Evolutionary conservation across 1,140 invertebrate species (phyloP), one percentile per base, ranked within the genome.

Genomic region (Saccostrea echinata): DNA sequence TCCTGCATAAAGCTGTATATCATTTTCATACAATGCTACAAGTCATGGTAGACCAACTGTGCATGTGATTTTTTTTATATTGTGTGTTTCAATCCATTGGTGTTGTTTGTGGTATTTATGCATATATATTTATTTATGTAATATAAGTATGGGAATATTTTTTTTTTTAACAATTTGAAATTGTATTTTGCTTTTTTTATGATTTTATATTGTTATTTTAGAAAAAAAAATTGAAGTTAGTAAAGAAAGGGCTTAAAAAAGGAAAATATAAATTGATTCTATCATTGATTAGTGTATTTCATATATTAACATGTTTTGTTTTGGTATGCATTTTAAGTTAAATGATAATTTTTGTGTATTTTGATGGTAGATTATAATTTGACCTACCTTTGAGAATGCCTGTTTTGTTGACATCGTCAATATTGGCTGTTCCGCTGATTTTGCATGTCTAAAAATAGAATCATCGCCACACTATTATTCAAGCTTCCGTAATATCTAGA

Each of bases 381-480:
- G 76, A 35, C 16, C 4, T 86, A 24, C 68, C 52, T 21, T 55
- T 81, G 53, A 81, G 71, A 85, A 81, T 51, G 82, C 30, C 21
- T 52, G 71, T 43, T 55, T 81, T 83, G 27, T 16, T 55, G 43
- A 86, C 3, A 43, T 30, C 33, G 68, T 76, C 0, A 76, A 71
- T 8, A 64, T 64, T 84, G 53, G 68, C 27, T 83, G 88, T 85
- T 89, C 82, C 88, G 53, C 85, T 86, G 88, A 86, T 89, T 89
- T 89, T 89, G 88, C 88, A 89, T 89, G 88, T 87, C 83, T 86
- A 80, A 30, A 71, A 61, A 84, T 88, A 88, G 87, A 57, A 55
- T 84, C 57, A 71, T 68, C 71, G 84, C 82, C 87, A 88, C 87
- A 88, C 87, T 55, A 57, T 57, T n/a, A 64, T 80, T 64, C 16